phyloP scores from a whole-genome alignment of 1,140 invertebrate genomes.

The Panagrolaimus sp. region DNA sequence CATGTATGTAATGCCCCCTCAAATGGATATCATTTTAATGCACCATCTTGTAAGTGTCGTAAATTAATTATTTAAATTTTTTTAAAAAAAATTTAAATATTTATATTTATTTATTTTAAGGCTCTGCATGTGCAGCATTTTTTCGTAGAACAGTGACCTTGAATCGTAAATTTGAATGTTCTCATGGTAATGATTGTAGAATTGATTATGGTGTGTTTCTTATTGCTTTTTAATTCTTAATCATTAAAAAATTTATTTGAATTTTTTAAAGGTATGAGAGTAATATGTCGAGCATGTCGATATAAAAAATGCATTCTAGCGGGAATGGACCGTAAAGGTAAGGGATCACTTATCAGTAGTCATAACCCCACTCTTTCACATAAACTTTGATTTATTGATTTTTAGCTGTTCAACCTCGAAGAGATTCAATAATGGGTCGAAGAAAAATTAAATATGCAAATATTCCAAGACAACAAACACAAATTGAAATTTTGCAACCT shows the following conservation, averaged over 20 bases:
- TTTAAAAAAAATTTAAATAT: neutral
- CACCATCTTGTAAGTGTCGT: neutral
- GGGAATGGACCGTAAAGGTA: neutral
- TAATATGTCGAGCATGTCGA: constrained; percentile 7
- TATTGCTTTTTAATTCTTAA: neutral
- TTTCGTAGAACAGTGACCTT: constrained; percentile 6
- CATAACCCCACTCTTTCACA: no score
- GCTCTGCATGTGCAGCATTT: constrained; percentile 13
- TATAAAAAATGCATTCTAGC: constrained; percentile 10
- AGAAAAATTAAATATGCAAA: neutral
- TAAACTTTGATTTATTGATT: neutral
- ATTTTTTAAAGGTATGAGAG: constrained; percentile 3
- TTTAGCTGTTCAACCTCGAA: constrained; percentile 1
- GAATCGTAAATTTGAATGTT: constrained; percentile 11
- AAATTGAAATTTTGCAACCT: no score
- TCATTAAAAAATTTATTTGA: neutral
- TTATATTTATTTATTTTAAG: neutral
- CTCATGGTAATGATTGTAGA: constrained; percentile 6
- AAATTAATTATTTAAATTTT: neutral
- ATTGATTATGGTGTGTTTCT: neutral
- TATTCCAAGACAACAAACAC: no score
- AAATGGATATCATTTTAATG: constrained; percentile 12
- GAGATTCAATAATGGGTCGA: constrained; percentile 11
- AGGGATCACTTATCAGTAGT: no score
- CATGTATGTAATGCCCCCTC: constrained; percentile 12